Conservation (phyloP, 1,140 invertebrate species). For the Ips nitidus region DNA sequence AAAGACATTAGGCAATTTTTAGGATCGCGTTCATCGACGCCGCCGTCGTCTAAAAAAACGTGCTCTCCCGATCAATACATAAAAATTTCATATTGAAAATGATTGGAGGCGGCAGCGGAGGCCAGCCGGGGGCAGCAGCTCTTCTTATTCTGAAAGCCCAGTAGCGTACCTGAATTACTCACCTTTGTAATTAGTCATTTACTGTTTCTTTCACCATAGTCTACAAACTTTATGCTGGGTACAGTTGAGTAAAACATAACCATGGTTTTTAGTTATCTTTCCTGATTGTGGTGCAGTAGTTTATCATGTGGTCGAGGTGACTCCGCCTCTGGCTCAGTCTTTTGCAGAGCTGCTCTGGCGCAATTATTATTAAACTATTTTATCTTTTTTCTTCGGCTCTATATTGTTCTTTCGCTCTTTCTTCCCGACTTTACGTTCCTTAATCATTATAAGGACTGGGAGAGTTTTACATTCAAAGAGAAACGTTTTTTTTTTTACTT, state of each 20-base stretch:
- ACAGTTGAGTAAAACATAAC: too few species aligned
- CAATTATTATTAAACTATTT: slow-evolving; percentile 36
- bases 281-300: too few species aligned
- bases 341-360: slow-evolving; percentile 18
- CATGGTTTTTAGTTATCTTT: too few species aligned
- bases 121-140: slow-evolving; percentile 32
- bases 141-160: slow-evolving; percentile 10
- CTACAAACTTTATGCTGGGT: too few species aligned
- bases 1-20: background rate
- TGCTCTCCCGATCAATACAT: slow-evolving; percentile 51
- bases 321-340: slow-evolving; percentile 30
- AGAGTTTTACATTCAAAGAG: slow-evolving; percentile 23
- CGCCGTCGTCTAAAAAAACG: slow-evolving; percentile 47
- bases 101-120: slow-evolving; percentile 47
- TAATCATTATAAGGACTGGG: slow-evolving; percentile 25
- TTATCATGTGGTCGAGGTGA: background rate
- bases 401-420: slow-evolving; percentile 36
- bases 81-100: slow-evolving; percentile 56
- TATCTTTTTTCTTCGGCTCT: slow-evolving; percentile 32
- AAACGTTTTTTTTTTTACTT: slow-evolving; percentile 23
- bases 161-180: background rate
- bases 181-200: background rate
- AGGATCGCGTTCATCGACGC: slow-evolving; percentile 28
- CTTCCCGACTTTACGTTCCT: slow-evolving; percentile 21
- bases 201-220: too few species aligned